Evolutionary conservation across 2,888 invertebrate genomes (phyloP), one percentile per base, ranked within the genome.

Genomic region (Helleia helle): DNA sequence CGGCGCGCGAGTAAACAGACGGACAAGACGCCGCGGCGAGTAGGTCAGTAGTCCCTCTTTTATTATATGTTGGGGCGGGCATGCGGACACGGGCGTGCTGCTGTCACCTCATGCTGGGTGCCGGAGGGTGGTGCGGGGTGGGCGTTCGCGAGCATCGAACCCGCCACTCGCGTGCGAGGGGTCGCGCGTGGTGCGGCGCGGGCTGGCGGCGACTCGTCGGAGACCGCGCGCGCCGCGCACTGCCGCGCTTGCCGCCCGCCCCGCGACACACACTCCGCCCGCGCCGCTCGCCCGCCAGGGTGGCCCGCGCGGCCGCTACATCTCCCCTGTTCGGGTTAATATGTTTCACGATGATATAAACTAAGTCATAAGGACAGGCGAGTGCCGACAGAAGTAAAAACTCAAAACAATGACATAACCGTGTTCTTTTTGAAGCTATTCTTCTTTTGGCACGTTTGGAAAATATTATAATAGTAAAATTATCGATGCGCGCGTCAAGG

Each of bases 161-260:
- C 14, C 7, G 12, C 12, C 18, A 39, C 34, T 36, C 37, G 31
- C 34, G 13, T 38, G 22, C 38, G 43, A 40, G 43, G 13, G 29
- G 15, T 13, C 31, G 36, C 24, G 24, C 14, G 9, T 15, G 6
- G 11, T 22, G n/a, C 36, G 43, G 49, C 47, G 51, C 38, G 25
- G 37, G 52, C 49, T 41, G 49, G 54, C 49, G 49, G 59, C 73
- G 67, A 60, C 65, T 65, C 54, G 55, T 63, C 63, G 62, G 58
- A 53, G 52, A 62, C 63, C 66, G 68, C 73, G 72, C 74, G 72
- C 79, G 73, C 71, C 74, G 71, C 70, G 69, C 75, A 74, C 77
- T 74, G 77, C 69, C 55, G 55, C 49, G 44, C 44, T 39, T 25
- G 38, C 41, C 42, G 37, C 47, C 43, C 39, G 36, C 38, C 38